These are phyloP conservation scores for Crocodylus rhombifer DNA, from an alignment of 2,797 vertebrate species.

Conservation along the genomic window DNA sequence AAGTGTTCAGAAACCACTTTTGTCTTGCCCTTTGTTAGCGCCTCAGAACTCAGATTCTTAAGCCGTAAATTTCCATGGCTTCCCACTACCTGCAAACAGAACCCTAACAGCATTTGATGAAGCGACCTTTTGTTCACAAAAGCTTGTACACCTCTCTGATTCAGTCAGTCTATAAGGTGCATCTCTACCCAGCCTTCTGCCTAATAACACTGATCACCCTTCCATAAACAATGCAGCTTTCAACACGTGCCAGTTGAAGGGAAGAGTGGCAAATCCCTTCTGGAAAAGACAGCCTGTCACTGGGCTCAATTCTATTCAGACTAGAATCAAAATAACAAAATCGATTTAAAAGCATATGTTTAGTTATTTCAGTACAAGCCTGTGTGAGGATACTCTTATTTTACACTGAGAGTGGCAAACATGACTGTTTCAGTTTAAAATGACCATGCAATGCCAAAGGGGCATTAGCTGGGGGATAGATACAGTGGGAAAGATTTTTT, in stretches of 20 bases:
- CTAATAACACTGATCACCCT: slow-evolving; percentile 74
- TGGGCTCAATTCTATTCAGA: not conserved
- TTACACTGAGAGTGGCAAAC: not conserved
- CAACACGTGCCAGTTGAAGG: not conserved
- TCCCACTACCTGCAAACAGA: slow-evolving; percentile 84
- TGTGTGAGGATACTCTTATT: not conserved
- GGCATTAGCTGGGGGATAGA: not conserved
- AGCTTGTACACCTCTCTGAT: no score
- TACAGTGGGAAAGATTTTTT: slow-evolving; percentile 20
- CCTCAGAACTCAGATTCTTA: slow-evolving; percentile 76
- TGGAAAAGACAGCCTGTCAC: not conserved
- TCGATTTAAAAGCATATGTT: not conserved
- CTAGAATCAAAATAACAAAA: not conserved
- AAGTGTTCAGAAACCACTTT: slow-evolving; percentile 77
- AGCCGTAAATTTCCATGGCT: slow-evolving; percentile 81
- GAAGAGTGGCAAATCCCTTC: not conserved
- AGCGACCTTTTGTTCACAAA: no score
- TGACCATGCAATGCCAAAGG: slow-evolving; percentile 38
- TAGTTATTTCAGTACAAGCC: not conserved
- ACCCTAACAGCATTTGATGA: slow-evolving; percentile 81
- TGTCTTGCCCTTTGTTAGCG: slow-evolving; percentile 78
- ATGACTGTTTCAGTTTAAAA: slow-evolving; percentile 10
- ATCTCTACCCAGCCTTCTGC: not conserved
- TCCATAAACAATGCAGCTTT: not conserved
- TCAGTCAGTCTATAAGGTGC: no score